Percentiles rank a stretch among this genome's conserved stretches.
These are phyloP conservation scores for Stictocephala bisonia DNA, from an alignment of 2,888 invertebrate genomes.

Conservation along the genomic window DNA sequence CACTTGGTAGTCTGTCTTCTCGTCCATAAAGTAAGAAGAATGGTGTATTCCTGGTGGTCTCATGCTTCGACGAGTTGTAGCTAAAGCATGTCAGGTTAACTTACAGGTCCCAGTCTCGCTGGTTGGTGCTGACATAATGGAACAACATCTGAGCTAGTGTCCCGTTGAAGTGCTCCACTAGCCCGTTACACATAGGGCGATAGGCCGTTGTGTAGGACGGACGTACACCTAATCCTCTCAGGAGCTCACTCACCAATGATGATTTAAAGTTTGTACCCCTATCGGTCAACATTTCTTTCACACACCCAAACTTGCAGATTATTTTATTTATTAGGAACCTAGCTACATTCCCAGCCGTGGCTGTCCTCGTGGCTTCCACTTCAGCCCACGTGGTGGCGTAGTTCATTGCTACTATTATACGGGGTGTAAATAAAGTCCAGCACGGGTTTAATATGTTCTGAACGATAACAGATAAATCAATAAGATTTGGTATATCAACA, in stretches of 20 bases:
- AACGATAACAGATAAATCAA: too few species aligned
- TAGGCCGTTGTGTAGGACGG: conserved; percentile 19
- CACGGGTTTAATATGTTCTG: too few species aligned
- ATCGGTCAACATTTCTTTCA: background rate
- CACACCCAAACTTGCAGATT: conserved; percentile 19
- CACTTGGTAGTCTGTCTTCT: background rate
- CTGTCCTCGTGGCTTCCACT: background rate
- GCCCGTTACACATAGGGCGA: conserved; percentile 7
- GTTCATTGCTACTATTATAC: conserved; percentile 1
- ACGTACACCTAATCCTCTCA: conserved; percentile 8
- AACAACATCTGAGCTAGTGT: conserved; percentile 21
- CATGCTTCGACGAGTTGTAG: conserved; percentile 8
- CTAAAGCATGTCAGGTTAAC: conserved; percentile 7
- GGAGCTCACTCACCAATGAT: background rate
- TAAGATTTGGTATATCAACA: too few species aligned
- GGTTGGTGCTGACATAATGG: conserved; percentile 4
- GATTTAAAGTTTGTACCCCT: conserved; percentile 1
- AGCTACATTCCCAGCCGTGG: background rate
- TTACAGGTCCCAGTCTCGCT: conserved; percentile 17
- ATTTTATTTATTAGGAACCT: conserved; percentile 15
- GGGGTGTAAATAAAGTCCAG: too few species aligned
- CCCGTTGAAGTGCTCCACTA: conserved; percentile 22
- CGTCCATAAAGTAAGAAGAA: background rate
- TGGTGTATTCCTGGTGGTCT: conserved; percentile 7
- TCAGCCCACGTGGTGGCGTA: conserved; percentile 19